Percentiles rank a stretch among this genome's conserved stretches.
phyloP scores from a whole-genome alignment of 2,888 invertebrate genomes.

The Nymphalis urticae region DNA sequence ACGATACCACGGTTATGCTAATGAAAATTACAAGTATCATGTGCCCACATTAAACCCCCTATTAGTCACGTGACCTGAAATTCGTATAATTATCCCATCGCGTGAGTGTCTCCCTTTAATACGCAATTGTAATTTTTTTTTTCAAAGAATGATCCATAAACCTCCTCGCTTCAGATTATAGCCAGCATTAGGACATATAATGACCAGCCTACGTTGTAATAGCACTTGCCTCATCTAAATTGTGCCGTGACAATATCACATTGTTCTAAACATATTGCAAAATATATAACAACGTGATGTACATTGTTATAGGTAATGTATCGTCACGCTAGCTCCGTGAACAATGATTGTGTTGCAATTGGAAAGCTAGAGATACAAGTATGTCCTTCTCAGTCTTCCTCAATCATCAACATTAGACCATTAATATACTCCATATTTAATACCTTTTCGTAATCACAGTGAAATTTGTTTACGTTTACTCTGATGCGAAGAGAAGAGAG shows the following conservation, averaged over 20 bases:
- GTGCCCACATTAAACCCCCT: slow-evolving; percentile 5
- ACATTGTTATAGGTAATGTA: slow-evolving; percentile 31
- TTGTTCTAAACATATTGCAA: slow-evolving; percentile 38
- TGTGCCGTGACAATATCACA: slow-evolving; percentile 34
- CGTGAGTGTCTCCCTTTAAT: slow-evolving; percentile 21
- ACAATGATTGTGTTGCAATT: slow-evolving; percentile 37
- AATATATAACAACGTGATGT: slow-evolving; percentile 31
- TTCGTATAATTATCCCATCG: slow-evolving; percentile 31
- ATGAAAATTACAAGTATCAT: slow-evolving; percentile 3
- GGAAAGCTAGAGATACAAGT: slow-evolving; percentile 35
- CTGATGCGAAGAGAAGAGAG: too few species aligned
- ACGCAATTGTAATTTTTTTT: slow-evolving; percentile 18
- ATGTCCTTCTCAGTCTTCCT: slow-evolving; percentile 14
- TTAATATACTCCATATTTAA: too few species aligned
- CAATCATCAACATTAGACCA: slow-evolving; percentile 8
- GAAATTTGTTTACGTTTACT: too few species aligned
- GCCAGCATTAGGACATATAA: slow-evolving; percentile 6
- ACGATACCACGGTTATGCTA: background rate
- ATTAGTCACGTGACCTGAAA: slow-evolving; percentile 25
- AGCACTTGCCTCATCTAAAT: slow-evolving; percentile 26
- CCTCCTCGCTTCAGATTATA: background rate
- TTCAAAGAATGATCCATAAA: slow-evolving; percentile 20
- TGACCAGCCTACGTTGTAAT: background rate
- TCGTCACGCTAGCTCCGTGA: slow-evolving; percentile 31
- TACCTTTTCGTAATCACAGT: too few species aligned